Conservation (phyloP, 2,888 invertebrate species). For the Scaptomyza flava region DNA sequence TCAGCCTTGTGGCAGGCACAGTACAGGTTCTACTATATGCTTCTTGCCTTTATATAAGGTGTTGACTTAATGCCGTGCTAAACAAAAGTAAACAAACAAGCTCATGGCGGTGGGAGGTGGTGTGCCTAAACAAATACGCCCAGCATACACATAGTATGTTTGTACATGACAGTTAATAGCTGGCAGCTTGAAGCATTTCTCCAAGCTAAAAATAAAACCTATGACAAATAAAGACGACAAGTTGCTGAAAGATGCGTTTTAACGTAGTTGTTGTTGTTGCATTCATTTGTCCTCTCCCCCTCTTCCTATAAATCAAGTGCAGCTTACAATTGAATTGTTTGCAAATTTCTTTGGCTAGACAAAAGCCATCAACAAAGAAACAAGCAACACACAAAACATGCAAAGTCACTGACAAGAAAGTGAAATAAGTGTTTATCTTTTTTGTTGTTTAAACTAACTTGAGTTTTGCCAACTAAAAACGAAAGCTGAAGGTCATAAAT, state of each 20-base stretch:
- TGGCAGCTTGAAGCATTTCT: constrained; percentile 36
- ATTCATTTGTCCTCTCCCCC: no score
- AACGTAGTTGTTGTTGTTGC: constrained; percentile 40
- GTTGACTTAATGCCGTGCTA: constrained; percentile 49
- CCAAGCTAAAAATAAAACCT: constrained; percentile 36
- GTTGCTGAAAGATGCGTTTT: constrained; percentile 49
- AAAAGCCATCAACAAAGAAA: constrained; percentile 35
- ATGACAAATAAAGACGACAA: constrained; percentile 44
- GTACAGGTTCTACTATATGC: constrained; percentile 41
- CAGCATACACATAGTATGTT: not conserved
- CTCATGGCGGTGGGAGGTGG: not conserved
- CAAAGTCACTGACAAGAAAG: constrained; percentile 48
- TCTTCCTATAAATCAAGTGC: constrained; percentile 62
- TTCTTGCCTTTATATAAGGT: constrained; percentile 50
- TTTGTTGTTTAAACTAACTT: constrained; percentile 27
- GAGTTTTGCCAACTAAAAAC: constrained; percentile 23
- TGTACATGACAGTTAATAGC: constrained; percentile 27
- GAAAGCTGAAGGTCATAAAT: constrained; percentile 45
- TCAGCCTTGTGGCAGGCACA: constrained; percentile 36
- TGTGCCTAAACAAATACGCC: constrained; percentile 2
- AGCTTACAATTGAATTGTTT: constrained; percentile 35
- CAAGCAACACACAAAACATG: constrained; percentile 7
- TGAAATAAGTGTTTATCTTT: constrained; percentile 52
- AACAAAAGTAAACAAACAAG: constrained; percentile 53
- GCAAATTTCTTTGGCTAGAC: constrained; percentile 44